phyloP scores from a whole-genome alignment of 2,797 vertebrate species.

The Lacerta viridis region DNA sequence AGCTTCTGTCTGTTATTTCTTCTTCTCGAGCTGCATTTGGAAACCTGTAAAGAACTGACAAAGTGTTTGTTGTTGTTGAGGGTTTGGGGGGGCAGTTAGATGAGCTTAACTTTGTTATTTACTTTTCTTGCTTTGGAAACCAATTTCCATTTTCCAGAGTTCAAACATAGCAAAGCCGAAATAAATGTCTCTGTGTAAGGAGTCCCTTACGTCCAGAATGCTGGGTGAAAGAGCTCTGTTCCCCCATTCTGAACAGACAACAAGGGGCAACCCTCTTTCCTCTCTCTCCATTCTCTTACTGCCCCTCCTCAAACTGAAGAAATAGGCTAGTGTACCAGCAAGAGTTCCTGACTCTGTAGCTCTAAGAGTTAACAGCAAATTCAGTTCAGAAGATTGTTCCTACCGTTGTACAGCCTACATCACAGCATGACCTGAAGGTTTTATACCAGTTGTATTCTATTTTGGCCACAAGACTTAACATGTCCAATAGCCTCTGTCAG shows the following conservation, averaged over 20 bases:
- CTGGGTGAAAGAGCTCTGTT: background rate
- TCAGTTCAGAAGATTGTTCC: background rate
- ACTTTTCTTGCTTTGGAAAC: constrained; percentile 29
- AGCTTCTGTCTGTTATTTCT: constrained; percentile 54
- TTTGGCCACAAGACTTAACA: too few species aligned
- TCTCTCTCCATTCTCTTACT: background rate
- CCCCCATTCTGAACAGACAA: background rate
- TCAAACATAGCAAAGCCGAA: constrained; percentile 1
- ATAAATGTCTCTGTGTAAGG: constrained; percentile 4
- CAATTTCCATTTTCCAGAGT: background rate
- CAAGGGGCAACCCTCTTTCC: too few species aligned
- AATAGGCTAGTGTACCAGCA: background rate
- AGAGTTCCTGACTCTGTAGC: background rate
- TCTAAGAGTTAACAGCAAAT: background rate
- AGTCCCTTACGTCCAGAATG: background rate
- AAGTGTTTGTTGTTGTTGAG: background rate
- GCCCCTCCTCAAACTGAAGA: background rate
- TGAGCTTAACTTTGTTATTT: constrained; percentile 21
- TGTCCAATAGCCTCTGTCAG: too few species aligned
- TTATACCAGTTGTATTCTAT: too few species aligned
- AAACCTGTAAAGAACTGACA: constrained; percentile 49
- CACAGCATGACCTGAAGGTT: too few species aligned
- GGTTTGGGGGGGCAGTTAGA: background rate
- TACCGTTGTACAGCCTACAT: too few species aligned
- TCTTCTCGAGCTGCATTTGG: constrained; percentile 56